Percentiles rank a stretch among this genome's conserved stretches.
These are phyloP conservation scores for Hormaphis cornu DNA, from an alignment of 1,140 invertebrate species.

Conservation along the genomic window DNA sequence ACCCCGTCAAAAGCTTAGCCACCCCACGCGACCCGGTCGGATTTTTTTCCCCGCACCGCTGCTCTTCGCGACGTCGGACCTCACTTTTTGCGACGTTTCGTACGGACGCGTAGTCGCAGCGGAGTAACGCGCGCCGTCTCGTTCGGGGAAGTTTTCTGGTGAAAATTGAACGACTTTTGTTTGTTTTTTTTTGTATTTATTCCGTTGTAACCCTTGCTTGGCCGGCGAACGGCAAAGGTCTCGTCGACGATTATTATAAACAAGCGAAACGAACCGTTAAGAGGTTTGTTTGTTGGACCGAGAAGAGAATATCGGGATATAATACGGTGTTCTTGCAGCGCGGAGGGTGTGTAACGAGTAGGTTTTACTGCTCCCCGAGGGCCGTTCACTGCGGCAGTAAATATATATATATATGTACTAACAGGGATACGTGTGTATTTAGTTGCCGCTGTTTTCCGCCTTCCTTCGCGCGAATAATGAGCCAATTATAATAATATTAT, in stretches of 20 bases:
- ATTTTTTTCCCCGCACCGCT: no score
- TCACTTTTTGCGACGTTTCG: no score
- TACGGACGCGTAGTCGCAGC: no score
- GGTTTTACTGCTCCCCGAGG: slow-evolving; percentile 21
- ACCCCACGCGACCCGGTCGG: no score
- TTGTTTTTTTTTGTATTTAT: no score
- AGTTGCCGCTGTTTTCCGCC: not conserved
- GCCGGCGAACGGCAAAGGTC: not conserved
- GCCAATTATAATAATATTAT: slow-evolving; percentile 31
- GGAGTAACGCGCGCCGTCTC: no score
- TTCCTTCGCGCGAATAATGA: slow-evolving; percentile 10
- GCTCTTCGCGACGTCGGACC: no score
- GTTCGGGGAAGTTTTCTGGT: no score
- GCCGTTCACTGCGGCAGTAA: not conserved
- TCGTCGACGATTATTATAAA: slow-evolving; percentile 18
- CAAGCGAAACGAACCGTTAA: slow-evolving; percentile 28
- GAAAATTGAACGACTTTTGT: no score
- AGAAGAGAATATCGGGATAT: slow-evolving; percentile 18
- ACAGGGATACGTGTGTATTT: not conserved
- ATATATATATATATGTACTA: not conserved
- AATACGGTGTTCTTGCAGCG: not conserved
- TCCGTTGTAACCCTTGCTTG: no score
- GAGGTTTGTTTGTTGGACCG: slow-evolving; percentile 24
- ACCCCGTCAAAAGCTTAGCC: no score
- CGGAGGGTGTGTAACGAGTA: not conserved